These are phyloP conservation scores for Rana temporaria DNA, from an alignment of 2,113 vertebrate genomes.

Conservation along the genomic window DNA sequence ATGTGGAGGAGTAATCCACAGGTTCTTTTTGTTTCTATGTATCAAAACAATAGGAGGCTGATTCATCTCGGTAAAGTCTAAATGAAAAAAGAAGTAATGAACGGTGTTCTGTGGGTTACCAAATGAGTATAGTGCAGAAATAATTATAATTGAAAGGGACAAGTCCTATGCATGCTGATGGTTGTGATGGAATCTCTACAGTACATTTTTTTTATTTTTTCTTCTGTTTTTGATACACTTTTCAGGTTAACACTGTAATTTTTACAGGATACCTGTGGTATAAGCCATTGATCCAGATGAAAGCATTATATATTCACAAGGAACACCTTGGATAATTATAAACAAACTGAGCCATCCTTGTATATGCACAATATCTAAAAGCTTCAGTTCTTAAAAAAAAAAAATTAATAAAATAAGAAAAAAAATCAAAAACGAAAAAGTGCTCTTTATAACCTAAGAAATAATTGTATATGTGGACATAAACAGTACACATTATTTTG, in stretches of 20 bases:
- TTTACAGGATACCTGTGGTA: not conserved
- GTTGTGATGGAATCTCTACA: slow-evolving; percentile 10
- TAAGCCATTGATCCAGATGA: not conserved
- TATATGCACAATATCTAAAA: slow-evolving; percentile 30
- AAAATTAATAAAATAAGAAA: not conserved
- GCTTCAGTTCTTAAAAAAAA: slow-evolving; percentile 16
- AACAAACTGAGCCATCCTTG: slow-evolving; percentile 44
- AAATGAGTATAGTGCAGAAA: not conserved
- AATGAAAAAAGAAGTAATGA: not conserved
- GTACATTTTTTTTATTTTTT: slow-evolving; percentile 9
- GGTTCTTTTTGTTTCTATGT: not conserved
- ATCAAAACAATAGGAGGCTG: not conserved
- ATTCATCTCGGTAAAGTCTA: slow-evolving; percentile 21
- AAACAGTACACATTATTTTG: not conserved
- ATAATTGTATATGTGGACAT: not conserved
- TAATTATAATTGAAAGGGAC: not conserved
- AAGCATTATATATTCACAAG: slow-evolving; percentile 3
- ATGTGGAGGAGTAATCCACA: slow-evolving; percentile 1
- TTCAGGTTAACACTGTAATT: not conserved
- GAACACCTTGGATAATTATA: not conserved
- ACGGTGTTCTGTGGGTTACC: not conserved
- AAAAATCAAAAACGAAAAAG: not conserved
- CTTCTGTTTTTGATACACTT: not conserved
- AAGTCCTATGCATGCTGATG: not conserved
- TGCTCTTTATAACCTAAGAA: slow-evolving; percentile 14